A percentile compares a stretch with the other conserved stretches of the same genome.
Conservation (phyloP, 2,888 invertebrate genomes). For the Fabriciana adippe region DNA sequence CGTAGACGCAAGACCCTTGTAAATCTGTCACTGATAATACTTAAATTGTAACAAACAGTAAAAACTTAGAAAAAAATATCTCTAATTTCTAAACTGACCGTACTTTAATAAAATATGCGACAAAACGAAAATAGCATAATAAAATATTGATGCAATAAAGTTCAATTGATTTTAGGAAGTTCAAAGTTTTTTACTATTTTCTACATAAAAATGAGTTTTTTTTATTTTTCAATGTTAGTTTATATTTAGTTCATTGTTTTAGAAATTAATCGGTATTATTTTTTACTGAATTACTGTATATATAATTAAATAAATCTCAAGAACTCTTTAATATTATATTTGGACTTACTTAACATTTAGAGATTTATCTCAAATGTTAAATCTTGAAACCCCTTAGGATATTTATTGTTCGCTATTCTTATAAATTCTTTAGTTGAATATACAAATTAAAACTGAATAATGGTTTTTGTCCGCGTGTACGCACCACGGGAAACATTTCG, state of each 20-base stretch:
- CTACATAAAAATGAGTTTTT: no score
- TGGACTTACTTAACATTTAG: background rate
- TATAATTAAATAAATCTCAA: no score
- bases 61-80: background rate
- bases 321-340: no score
- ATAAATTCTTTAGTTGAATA: constrained; percentile 32
- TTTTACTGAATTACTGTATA: no score
- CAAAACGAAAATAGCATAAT: constrained; percentile 1
- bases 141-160: background rate
- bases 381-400: background rate
- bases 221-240: no score
- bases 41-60: constrained; percentile 49
- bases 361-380: background rate
- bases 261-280: no score
- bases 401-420: constrained; percentile 7
- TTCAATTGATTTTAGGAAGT: background rate
- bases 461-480: constrained; percentile 34
- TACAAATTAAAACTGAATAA: constrained; percentile 42
- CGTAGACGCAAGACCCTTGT: constrained; percentile 61
- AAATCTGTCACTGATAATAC: constrained; percentile 61
- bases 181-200: no score
- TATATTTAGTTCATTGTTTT: no score
- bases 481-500: constrained; percentile 46
- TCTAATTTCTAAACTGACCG: constrained; percentile 11
- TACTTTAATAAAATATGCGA: constrained; percentile 9